Evolutionary conservation across 2,888 invertebrate species (phyloP), one percentile per base, ranked within the genome.

Genomic region (Andricus curvator): DNA sequence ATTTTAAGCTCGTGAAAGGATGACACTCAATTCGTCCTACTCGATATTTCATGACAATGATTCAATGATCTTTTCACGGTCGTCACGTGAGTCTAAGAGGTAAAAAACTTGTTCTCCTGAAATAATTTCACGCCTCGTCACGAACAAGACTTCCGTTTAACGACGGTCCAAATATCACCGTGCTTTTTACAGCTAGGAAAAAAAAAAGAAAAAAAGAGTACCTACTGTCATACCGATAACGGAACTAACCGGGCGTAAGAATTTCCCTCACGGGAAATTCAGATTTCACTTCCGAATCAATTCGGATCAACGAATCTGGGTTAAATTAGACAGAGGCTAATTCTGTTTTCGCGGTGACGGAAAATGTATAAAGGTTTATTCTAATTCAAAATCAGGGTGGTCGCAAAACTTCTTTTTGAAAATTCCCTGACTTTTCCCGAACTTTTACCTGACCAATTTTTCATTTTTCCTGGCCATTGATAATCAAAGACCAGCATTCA

Each of bases 51-150:
- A 17, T 51, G 20, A 51, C 25, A 8, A 74, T 74, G 51, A 74
- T 74, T 51, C 56, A 67, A 60, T 44, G 78, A 68, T 64, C 67
- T 84, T 81, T 85, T 80, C 83, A 80, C 66, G 81, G 62, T 78
- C 48, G 64, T 80, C 83, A 56, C 70, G 80, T 22, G 64, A 56
- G 70, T 48, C 70, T 79, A 44, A 41, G 70, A 60, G 48, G 60
- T 68, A 68, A 56, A 70, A 62, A 79, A 79, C 81, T 67, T 80
- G 78, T 67, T 80, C 41, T 56, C 51, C 44, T 33, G 67, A 81
- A 84, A 82, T 84, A 78, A 82, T 84, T 85, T 85, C 84, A 82
- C 84, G 85, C 83, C 81, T 82, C 82, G 85, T 85, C 81, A 81
- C 76, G 82, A 81, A 82, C 78, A 74, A 74, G 82, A 82, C 79